Conservation (phyloP, 2,113 vertebrate species). For the Ondatra zibethicus region DNA sequence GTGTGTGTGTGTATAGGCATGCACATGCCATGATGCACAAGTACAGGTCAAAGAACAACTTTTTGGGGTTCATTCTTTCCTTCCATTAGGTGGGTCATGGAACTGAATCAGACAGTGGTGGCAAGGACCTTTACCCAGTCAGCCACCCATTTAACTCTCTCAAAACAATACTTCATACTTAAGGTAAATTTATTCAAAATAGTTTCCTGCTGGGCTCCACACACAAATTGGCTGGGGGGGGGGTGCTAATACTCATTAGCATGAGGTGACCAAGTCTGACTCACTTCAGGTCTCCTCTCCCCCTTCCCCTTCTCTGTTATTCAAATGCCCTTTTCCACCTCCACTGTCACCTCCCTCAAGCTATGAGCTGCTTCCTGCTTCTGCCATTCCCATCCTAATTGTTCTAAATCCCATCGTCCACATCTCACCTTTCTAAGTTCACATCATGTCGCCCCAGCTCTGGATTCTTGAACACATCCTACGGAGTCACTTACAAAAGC, state of each 20-base stretch:
- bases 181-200: neutral
- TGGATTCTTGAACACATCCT: neutral
- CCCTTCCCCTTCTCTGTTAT: no score
- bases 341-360: neutral
- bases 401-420: neutral
- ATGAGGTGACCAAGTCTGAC: neutral
- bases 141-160: neutral
- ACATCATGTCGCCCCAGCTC: neutral
- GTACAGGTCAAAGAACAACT: neutral
- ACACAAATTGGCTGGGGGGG: rapidly evolving
- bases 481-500: neutral
- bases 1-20: neutral
- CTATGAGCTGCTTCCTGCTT: neutral
- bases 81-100: neutral
- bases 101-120: neutral
- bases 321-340: neutral
- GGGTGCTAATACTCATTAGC: neutral
- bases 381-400: neutral
- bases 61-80: neutral
- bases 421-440: neutral
- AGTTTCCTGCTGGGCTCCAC: neutral
- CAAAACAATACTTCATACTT: neutral
- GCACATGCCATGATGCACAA: neutral
- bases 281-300: neutral
- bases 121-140: no score